A percentile compares a stretch with the other conserved stretches of the same genome.
phyloP scores from a whole-genome alignment of 2,113 vertebrate species.

The Budorcas taxicolor region DNA sequence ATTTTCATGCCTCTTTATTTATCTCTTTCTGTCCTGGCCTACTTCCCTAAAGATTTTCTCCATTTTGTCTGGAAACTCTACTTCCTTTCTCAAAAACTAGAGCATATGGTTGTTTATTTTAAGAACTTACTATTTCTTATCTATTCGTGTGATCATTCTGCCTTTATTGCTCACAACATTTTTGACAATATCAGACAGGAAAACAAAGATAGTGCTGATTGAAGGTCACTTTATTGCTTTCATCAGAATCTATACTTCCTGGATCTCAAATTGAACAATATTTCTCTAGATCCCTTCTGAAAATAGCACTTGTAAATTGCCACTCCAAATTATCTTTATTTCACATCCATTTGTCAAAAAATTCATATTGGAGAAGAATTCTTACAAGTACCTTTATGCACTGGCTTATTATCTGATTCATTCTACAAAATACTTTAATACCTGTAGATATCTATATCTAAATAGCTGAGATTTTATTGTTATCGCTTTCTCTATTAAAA shows the following conservation, averaged over 20 bases:
- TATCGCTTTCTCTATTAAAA: not conserved
- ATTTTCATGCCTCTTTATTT: not conserved
- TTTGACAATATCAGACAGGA: conserved; percentile 42
- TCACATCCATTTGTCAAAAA: not conserved
- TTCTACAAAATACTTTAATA: not conserved
- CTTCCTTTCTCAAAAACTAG: conserved; percentile 38
- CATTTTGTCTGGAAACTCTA: conserved; percentile 38
- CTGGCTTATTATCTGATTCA: not conserved
- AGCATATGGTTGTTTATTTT: conserved; percentile 70
- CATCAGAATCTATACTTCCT: conserved; percentile 32
- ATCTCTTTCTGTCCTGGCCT: not conserved
- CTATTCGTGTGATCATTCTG: conserved; percentile 35
- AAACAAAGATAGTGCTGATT: conserved; percentile 41
- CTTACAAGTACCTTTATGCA: not conserved
- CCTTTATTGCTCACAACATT: conserved; percentile 49
- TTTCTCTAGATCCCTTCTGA: not conserved
- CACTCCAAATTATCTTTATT: not conserved
- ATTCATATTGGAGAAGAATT: not conserved
- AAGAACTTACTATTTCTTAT: conserved; percentile 55
- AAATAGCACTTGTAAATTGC: conserved; percentile 8
- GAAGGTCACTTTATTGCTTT: conserved; percentile 47
- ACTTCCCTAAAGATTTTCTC: conserved; percentile 48
- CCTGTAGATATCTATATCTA: not conserved
- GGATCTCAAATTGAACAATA: conserved; percentile 33
- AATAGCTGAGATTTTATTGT: not conserved